Base-by-base conservation (phyloP, 1,140 invertebrate genomes). In the Papilio glaucus region DNA sequence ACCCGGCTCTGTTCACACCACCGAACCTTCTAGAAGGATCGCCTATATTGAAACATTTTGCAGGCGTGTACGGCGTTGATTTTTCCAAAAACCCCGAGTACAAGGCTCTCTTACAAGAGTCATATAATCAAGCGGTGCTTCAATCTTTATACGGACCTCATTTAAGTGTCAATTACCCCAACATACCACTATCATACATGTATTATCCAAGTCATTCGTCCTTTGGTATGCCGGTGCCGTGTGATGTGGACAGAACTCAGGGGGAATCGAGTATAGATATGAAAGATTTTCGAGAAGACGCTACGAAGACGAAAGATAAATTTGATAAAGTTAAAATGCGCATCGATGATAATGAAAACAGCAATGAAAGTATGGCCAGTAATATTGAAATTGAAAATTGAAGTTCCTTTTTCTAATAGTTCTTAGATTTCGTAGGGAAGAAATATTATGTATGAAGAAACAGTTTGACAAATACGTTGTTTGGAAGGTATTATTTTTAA, bases 301-400 rank as follows among this genome's bases (percentile, higher is more conserved):
- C 79, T 0, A 60, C 69, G 33, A 80, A 75, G 39, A 80, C 79
- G 4, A 87, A 88, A 78, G 83, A 86, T 12, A 86, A 85, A 49
- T 5, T 72, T 15, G 77, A 85, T 9, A 85, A 85, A 80, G 60
- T 65, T 8, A 87, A 85, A 76, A 79, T 76, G 71, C 75, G 72
- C n/a, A 76, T 90, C 24, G 84, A 89, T 67, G 68, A 93, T n/a
- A n/a, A n/a, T 63, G 91, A 93, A 69, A 92, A 93, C 21, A 94
- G 93, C 71, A 92, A 88, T 78, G 90, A 90, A 73, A 94, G 92
- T 80, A 90, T 92, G 83, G 92, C 90, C 15, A 93, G 92, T 78
- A 93, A 93, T 82, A 93, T 94, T 69, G 93, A 94, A 77, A 75
- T 94, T 45, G 93, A 94, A 84, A 93, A 94, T 85, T 94, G 38